These are phyloP conservation scores for Eulithis prunata DNA, from an alignment of 2,888 invertebrate species.

Conservation along the genomic window DNA sequence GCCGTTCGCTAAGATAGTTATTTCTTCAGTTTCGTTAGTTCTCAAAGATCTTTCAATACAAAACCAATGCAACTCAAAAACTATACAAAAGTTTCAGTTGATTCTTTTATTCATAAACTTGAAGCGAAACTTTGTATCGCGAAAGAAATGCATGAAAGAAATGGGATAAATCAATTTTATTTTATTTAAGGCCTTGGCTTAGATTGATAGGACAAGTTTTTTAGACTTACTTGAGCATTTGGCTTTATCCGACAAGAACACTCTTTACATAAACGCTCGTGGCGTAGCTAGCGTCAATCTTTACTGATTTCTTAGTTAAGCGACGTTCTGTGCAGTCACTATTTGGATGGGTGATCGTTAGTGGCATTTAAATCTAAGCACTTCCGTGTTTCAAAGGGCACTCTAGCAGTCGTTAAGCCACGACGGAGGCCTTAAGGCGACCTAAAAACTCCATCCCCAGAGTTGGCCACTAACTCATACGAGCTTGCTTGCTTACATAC, in stretches of 20 bases:
- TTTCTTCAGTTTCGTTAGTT: not conserved
- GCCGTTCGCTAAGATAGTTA: not conserved
- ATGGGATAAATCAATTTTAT: slow-evolving; percentile 62
- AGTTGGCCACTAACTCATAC: no score
- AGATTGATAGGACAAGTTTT: slow-evolving; percentile 37
- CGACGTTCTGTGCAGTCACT: no score
- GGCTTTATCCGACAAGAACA: not conserved
- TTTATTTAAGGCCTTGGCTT: slow-evolving; percentile 49
- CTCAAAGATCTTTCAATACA: slow-evolving; percentile 11
- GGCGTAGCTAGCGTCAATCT: no score
- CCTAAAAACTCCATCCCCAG: no score
- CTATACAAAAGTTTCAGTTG: slow-evolving; percentile 38
- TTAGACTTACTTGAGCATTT: slow-evolving; percentile 2
- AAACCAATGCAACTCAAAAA: slow-evolving; percentile 29
- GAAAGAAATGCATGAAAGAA: slow-evolving; percentile 48
- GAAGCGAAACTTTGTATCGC: slow-evolving; percentile 44
- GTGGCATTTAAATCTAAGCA: no score
- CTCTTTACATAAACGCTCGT: no score
- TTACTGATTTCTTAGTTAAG: no score
- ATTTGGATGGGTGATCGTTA: no score
- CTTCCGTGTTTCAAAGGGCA: no score
- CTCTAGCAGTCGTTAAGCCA: no score
- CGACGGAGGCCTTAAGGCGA: no score
- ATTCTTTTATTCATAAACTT: slow-evolving; percentile 57
- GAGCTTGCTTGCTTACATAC: no score